Evolutionary conservation across 2,888 invertebrate genomes (phyloP).

Genomic region (Cinara cedri): DNA sequence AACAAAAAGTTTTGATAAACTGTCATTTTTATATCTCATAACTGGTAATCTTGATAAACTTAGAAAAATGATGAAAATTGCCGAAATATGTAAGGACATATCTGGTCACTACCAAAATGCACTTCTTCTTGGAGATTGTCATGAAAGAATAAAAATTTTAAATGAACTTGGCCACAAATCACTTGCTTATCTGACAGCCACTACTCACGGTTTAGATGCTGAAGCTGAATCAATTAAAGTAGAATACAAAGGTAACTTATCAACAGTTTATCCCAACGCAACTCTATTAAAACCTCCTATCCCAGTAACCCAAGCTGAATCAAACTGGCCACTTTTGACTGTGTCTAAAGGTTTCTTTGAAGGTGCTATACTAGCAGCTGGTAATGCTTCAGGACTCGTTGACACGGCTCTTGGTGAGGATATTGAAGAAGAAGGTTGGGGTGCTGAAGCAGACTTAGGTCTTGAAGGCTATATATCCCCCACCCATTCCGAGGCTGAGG

Average conservation of each 20-base stretch:
- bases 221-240: conserved; percentile 77
- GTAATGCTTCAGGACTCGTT: conserved; percentile 60
- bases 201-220: conserved; percentile 84
- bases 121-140: conserved; percentile 86
- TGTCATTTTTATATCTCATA: conserved; percentile 95
- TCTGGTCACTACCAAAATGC: conserved; percentile 97
- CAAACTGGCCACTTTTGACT: conserved; percentile 96
- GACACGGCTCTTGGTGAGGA: conserved; percentile 67
- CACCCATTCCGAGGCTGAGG: conserved; percentile 42
- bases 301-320: conserved; percentile 88
- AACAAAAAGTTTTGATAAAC: conserved; percentile 98
- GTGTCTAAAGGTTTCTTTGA: conserved; percentile 82
- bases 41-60: conserved; percentile 98
- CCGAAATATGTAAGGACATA: conserved; percentile 95
- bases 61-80: conserved; percentile 98
- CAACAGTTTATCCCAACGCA: conserved; percentile 77
- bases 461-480: conserved; percentile 51
- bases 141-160: conserved; percentile 84
- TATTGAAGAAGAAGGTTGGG: conserved; percentile 74
- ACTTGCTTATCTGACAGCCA: conserved; percentile 92
- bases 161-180: conserved; percentile 74
- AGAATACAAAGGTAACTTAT: conserved; percentile 72
- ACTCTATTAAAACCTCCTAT: conserved; percentile 83
- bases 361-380: conserved; percentile 66
- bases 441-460: conserved; percentile 81